Conservation (phyloP, 2,113 vertebrate species). For the Ochotona curzoniae region DNA sequence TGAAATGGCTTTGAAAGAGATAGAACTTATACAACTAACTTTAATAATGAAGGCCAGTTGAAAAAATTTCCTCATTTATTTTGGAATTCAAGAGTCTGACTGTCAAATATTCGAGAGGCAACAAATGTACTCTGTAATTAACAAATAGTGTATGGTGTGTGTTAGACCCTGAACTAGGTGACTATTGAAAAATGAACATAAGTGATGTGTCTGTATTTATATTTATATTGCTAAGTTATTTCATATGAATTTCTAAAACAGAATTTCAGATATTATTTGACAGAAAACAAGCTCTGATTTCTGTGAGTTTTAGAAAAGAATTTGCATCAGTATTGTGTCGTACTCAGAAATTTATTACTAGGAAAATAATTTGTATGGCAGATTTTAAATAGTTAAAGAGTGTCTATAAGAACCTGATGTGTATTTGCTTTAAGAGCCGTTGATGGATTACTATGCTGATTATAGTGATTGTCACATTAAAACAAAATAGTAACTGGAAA, state of each 20-base stretch:
- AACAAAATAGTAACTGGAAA: constrained; percentile 64
- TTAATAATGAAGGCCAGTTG: constrained; percentile 10
- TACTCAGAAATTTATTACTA: background rate
- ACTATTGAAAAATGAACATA: background rate
- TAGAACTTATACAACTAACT: background rate
- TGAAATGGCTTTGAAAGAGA: background rate
- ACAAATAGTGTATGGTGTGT: background rate
- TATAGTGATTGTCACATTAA: constrained; percentile 46
- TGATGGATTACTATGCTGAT: background rate
- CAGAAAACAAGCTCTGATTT: background rate
- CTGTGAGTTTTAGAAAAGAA: background rate
- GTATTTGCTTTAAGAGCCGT: constrained; percentile 67
- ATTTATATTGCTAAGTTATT: background rate
- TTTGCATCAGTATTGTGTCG: background rate
- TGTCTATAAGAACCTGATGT: background rate
- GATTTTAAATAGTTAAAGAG: constrained; percentile 18
- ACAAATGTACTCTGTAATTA: background rate
- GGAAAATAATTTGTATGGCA: background rate
- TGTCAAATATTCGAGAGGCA: background rate
- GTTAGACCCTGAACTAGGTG: background rate
- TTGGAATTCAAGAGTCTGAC: background rate
- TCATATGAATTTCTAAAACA: background rate
- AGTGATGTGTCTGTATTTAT: background rate
- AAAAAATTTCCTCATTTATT: constrained; percentile 6
- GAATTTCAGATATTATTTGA: background rate